Conservation (phyloP, 2,888 invertebrate species). For the Drosophila histrio region DNA sequence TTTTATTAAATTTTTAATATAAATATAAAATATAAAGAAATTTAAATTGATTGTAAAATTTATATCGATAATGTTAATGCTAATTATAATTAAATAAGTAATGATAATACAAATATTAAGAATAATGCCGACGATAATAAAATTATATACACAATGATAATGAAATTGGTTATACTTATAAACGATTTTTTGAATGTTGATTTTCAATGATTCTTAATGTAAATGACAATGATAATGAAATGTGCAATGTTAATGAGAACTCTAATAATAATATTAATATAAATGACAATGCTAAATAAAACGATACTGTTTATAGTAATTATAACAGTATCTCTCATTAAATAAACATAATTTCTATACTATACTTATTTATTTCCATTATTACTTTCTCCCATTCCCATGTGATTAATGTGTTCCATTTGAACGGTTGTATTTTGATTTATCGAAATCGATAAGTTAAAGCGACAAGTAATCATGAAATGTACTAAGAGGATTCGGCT, state of each 20-base stretch:
- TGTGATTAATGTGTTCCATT: not conserved
- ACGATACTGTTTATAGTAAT: not conserved
- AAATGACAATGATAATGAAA: not conserved
- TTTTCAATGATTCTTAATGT: no score
- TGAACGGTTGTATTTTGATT: not conserved
- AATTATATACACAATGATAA: no score
- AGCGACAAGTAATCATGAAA: not conserved
- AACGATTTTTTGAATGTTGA: no score
- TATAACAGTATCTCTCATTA: no score
- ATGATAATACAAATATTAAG: no score
- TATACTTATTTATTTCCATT: not conserved
- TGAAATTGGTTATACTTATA: no score
- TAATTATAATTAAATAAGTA: not conserved
- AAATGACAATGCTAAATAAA: not conserved
- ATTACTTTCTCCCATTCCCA: not conserved
- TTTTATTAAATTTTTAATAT: no score
- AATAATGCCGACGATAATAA: no score
- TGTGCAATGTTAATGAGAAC: not conserved
- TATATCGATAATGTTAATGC: not conserved
- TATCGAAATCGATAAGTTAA: conserved; percentile 7
- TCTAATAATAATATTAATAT: not conserved
- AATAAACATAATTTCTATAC: not conserved
- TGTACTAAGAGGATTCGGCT: no score
- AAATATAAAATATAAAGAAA: no score
- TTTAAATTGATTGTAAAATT: no score